Evolutionary conservation across 2,888 invertebrate species (phyloP).

Genomic region (Andrena hattorfiana): DNA sequence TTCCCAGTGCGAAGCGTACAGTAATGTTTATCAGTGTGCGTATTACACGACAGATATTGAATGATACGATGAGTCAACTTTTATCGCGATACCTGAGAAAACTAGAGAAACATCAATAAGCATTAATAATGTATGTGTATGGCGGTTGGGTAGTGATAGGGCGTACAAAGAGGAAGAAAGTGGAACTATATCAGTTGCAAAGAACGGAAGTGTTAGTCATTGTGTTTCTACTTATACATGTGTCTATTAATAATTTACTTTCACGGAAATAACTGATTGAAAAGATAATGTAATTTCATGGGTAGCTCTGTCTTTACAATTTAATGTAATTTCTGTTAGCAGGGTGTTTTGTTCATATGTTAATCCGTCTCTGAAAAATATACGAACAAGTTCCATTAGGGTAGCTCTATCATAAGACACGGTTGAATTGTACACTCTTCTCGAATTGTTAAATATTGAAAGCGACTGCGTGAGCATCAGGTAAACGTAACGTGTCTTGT

Average conservation of each 20-base stretch:
- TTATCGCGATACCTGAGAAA: conserved; percentile 35
- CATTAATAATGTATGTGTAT: conserved; percentile 22
- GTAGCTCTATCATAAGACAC: background rate
- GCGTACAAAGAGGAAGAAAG: background rate
- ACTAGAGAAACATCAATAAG: conserved; percentile 24
- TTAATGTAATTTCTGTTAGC: too few relatives aligned
- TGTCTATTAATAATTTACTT: conserved; percentile 5
- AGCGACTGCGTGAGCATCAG: background rate
- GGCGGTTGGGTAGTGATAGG: background rate
- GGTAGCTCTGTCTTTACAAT: background rate
- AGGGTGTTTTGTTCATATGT: too few relatives aligned
- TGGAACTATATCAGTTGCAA: background rate
- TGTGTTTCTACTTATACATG: background rate
- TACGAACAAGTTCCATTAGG: too few relatives aligned
- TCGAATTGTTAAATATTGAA: background rate
- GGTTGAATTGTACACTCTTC: background rate
- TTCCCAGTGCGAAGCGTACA: background rate
- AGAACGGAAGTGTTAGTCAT: conserved; percentile 11
- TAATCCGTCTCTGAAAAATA: too few relatives aligned
- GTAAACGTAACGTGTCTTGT: conserved; percentile 19
- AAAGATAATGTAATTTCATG: background rate
- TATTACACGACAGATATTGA: conserved; percentile 23
- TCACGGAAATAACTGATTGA: background rate
- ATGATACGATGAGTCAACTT: conserved; percentile 39
- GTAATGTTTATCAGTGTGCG: conserved; percentile 17